A percentile compares a stretch with the other conserved stretches of the same genome.
phyloP scores from a whole-genome alignment of 23 tunicate genomes.

The Botrylloides violaceus region DNA sequence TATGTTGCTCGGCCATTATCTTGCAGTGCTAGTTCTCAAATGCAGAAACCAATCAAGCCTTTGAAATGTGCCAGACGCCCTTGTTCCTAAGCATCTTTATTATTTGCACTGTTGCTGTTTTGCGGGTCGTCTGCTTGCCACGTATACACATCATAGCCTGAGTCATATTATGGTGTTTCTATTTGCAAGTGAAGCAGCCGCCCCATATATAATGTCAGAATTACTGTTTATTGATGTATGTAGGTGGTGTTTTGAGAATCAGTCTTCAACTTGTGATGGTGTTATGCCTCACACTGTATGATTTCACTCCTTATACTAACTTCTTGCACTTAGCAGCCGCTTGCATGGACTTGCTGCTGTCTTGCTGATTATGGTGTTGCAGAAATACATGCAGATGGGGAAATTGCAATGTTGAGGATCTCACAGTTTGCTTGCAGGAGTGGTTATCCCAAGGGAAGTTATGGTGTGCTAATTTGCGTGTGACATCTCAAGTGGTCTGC shows the following conservation, averaged over 20 bases:
- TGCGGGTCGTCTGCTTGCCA: neutral
- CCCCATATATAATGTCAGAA: too few species aligned
- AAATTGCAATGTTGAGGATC: too few species aligned
- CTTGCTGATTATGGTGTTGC: neutral
- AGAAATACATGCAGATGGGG: neutral
- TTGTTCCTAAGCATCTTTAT: neutral
- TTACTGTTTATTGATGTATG: neutral
- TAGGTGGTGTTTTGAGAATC: neutral
- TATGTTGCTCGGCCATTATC: neutral
- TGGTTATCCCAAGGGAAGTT: too few species aligned
- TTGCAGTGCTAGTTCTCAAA: neutral
- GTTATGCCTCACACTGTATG: neutral
- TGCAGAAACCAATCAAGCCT: neutral
- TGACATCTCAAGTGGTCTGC: too few species aligned
- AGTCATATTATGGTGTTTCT: slow-evolving; percentile 1
- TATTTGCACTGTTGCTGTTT: neutral
- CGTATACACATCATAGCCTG: neutral
- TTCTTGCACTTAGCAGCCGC: neutral
- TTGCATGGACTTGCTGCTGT: neutral
- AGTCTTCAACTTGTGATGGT: neutral
- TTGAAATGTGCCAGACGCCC: neutral
- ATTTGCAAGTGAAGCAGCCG: too few species aligned
- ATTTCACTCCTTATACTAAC: neutral
- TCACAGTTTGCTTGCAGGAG: too few species aligned
- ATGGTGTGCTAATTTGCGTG: too few species aligned